A percentile compares a stretch with the other conserved stretches of the same genome.
These are phyloP conservation scores for Platygyra sinensis DNA, from an alignment of 64 coral and sea anemone species.

Conservation along the genomic window DNA sequence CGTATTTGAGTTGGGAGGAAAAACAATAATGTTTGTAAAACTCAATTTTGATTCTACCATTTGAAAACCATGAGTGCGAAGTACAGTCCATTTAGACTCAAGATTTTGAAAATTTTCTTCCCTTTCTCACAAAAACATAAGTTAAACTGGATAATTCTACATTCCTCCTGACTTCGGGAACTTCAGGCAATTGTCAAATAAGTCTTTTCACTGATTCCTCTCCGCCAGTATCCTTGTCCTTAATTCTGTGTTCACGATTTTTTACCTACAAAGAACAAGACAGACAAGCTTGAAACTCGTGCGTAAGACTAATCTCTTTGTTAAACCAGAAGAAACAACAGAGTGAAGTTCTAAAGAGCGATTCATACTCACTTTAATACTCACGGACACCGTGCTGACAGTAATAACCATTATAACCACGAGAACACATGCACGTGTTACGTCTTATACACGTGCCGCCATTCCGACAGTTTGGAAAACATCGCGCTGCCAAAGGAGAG, in stretches of 20 bases:
- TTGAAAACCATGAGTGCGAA: too few species aligned
- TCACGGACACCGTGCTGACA: conserved; percentile 56
- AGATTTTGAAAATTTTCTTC: neutral
- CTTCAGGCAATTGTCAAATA: conserved; percentile 17
- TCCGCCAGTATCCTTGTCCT: neutral
- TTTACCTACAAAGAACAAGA: conserved; percentile 26
- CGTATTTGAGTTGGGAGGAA: too few species aligned
- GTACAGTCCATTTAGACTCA: too few species aligned
- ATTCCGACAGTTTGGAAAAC: conserved; percentile 73
- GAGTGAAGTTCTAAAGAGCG: neutral
- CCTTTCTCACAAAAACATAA: neutral
- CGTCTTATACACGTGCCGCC: conserved; percentile 72
- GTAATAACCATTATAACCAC: conserved; percentile 53
- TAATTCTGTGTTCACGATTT: neutral
- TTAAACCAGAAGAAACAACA: too few species aligned
- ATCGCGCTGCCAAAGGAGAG: conserved; percentile 50
- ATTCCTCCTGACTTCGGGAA: neutral
- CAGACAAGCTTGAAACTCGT: neutral
- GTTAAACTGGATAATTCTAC: conserved; percentile 12
- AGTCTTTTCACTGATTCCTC: neutral
- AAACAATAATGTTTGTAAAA: too few species aligned
- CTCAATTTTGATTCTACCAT: too few species aligned
- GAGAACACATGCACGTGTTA: conserved; percentile 67
- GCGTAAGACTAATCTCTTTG: too few species aligned
- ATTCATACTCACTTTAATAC: conserved; percentile 16